Base-by-base conservation (phyloP, 2,797 vertebrate genomes). In the Fistularia tabacaria region DNA sequence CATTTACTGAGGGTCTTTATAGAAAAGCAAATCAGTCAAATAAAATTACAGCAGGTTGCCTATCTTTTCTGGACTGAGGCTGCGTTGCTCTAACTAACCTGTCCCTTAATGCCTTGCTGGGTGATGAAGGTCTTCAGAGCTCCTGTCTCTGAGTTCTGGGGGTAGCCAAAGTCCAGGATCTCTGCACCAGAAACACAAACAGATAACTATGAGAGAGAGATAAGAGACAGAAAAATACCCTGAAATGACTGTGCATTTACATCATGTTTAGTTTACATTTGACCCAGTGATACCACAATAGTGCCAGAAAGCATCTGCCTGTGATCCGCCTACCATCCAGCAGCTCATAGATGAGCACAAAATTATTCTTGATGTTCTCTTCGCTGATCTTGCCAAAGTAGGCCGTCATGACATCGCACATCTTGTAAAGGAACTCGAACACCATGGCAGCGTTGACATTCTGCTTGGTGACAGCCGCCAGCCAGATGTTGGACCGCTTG, bases 341-440 rank as follows among this genome's bases (percentile, higher is more conserved):
- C 51, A 99, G 90, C 88, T 99, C 97, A 9, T 99, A 99, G 85
- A 99, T 99, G 62, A 99, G 92, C 80, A 99, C 97, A 10, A 99
- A 99, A 92, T 99, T 99, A 90, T 99, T 99, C 90, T 99, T 99
- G 90, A 99, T 99, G 89, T 99, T 99, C 85, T 99, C 97, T 78
- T 99, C 97, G 0, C 97, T 99, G 92, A 99, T 98, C 89, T 99
- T 99, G 81, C 96, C 97, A 0, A 99, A 99, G 86, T 99, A 99
- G 44, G 96, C 95, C 0, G 96, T 93, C 97, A 99, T 99, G 71
- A 99, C 97, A 43, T 99, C 97, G 11, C 97, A 99, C 96, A 99
- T 99, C 91, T 99, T 99, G 87, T 98, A 99, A 14, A 99, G 96
- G 81, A 99, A 99, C 89, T 99, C 97, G 0, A 99, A 99, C 52